Evolutionary conservation across 2,888 invertebrate genomes (phyloP), one percentile per base, ranked within the genome.

Genomic region (Dimorphilus gyrociliatus): DNA sequence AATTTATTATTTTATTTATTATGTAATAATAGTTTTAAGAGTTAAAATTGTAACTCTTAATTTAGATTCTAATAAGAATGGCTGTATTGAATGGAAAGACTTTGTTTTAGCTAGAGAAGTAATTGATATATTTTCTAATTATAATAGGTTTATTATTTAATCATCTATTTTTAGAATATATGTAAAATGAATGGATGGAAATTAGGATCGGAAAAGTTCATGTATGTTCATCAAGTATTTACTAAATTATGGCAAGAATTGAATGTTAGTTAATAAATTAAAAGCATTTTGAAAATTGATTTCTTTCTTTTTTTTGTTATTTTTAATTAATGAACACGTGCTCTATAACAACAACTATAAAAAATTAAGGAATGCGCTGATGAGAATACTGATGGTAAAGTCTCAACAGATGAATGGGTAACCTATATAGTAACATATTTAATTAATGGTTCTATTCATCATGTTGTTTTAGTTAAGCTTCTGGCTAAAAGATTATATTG

Each of bases 31-130:
- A n/a, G n/a, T n/a, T n/a, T n/a, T n/a, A n/a, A n/a, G n/a, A n/a
- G n/a, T n/a, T n/a, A n/a, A n/a, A n/a, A n/a, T n/a, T n/a, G n/a
- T n/a, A n/a, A n/a, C n/a, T n/a, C n/a, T n/a, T n/a, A n/a, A n/a
- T 41, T 10, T 37, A 63, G 60, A 62, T 48, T 37, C 55, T 14
- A 60, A 57, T 39, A 52, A 50, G 27, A 60, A 64, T 36, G 63
- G 63, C 1, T 41, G 37, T 2, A 35, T 64, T 15, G 55, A 63
- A 29, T 63, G 61, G 63, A 59, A 60, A 23, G 64, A 64, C 34
- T 61, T 64, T 36, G 50, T 54, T 16, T 32, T 57, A 24, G 54
- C 63, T 2, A 46, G 58, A 33, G 46, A 60, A 44, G 62, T 62
- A 40, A 38, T 14, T 23, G n/a, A 26, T 18, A 15, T 23, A 29